A percentile compares a stretch with the other conserved stretches of the same genome.
Evolutionary conservation across 1,140 invertebrate genomes (phyloP).

Genomic region (Drosophila pachea): DNA sequence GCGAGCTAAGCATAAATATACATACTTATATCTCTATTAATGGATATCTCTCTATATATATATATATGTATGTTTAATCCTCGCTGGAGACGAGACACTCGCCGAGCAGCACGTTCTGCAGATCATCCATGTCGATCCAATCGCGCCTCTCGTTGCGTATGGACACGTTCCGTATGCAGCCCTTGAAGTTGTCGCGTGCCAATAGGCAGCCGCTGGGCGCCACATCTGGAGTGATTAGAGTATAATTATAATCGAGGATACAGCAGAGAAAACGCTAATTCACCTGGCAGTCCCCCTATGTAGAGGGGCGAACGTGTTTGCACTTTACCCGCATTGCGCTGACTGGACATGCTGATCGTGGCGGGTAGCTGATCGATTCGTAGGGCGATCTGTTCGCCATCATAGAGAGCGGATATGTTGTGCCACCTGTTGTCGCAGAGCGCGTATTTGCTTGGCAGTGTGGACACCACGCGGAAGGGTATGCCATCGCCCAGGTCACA

Average conservation of each 20-base stretch:
- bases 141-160: slow-evolving; percentile 85
- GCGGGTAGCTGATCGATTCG: slow-evolving; percentile 85
- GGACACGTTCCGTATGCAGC: slow-evolving; percentile 92
- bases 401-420: slow-evolving; percentile 86
- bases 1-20: background rate
- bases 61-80: slow-evolving; percentile 21
- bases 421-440: slow-evolving; percentile 95
- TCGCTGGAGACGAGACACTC: slow-evolving; percentile 83
- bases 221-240: slow-evolving; percentile 80
- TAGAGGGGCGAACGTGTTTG: slow-evolving; percentile 84
- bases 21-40: background rate
- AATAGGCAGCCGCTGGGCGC: slow-evolving; percentile 84
- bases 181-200: slow-evolving; percentile 90
- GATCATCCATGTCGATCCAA: slow-evolving; percentile 90
- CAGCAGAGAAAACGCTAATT: background rate
- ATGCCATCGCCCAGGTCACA: slow-evolving; percentile 84
- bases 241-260: background rate
- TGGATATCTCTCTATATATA: slow-evolving; percentile 23
- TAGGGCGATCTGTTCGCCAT: slow-evolving; percentile 84
- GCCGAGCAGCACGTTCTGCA: slow-evolving; percentile 90
- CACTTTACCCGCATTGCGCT: slow-evolving; percentile 58
- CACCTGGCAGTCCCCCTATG: slow-evolving; percentile 92
- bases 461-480: slow-evolving; percentile 81
- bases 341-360: slow-evolving; percentile 77
- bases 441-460: slow-evolving; percentile 82